These are phyloP conservation scores for Lycocorax pyrrhopterus DNA, from an alignment of 2,113 vertebrate genomes.

Conservation along the genomic window DNA sequence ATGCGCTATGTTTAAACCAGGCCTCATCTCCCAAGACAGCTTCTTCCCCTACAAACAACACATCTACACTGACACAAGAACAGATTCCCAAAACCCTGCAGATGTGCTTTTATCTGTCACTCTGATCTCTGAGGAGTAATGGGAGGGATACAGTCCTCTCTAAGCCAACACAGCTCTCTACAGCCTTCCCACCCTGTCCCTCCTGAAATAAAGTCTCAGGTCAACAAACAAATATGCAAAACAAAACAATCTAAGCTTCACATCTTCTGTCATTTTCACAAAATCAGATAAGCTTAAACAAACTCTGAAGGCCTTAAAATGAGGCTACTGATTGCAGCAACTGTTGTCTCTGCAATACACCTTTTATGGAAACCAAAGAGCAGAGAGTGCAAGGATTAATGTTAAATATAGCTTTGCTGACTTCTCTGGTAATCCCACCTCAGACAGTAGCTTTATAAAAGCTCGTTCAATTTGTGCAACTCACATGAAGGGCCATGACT, in stretches of 20 bases:
- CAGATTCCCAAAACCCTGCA: accelerated
- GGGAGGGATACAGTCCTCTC: accelerated
- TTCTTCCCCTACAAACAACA: accelerated
- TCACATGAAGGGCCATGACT: not conserved
- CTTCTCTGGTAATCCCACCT: not conserved
- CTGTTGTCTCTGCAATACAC: not conserved
- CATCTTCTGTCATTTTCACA: not conserved
- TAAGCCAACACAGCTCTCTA: not conserved
- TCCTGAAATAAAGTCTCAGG: not conserved
- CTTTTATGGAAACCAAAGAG: not conserved
- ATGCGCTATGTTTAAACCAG: not conserved
- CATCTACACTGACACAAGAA: not conserved
- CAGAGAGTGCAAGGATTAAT: not conserved
- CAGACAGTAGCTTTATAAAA: not conserved
- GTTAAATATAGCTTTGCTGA: not conserved
- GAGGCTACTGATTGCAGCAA: not conserved
- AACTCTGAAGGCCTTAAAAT: not conserved
- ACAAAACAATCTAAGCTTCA: not conserved
- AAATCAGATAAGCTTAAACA: not conserved
- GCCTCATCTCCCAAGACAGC: not conserved
- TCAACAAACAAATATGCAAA: not conserved
- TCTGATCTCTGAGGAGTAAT: accelerated
- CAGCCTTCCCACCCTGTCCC: not conserved
- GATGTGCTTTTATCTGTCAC: not conserved
- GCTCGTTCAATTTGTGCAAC: not conserved